Evolutionary conservation across 2,888 invertebrate genomes (phyloP).

Genomic region (Lottia gigantea): DNA sequence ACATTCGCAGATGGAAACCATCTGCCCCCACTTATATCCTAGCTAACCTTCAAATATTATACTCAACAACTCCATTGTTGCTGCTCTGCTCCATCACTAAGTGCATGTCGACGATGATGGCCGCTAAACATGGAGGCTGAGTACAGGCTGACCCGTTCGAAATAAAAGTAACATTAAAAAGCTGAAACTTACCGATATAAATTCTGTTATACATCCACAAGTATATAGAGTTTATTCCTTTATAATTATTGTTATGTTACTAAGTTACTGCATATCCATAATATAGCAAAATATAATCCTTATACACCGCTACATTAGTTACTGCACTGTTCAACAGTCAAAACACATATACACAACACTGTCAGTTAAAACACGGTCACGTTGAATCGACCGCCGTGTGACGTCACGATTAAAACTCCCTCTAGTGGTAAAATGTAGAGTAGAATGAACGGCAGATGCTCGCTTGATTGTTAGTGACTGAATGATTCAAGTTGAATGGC

Average conservation of each 20-base stretch:
- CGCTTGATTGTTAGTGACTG: neutral
- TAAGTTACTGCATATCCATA: constrained; percentile 4
- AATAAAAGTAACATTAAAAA: neutral
- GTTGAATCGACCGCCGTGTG: constrained; percentile 1
- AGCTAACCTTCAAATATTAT: constrained; percentile 1
- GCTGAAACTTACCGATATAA: neutral
- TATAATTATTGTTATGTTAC: neutral
- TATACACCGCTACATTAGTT: neutral
- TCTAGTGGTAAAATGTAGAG: neutral
- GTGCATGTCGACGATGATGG: neutral
- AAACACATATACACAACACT: neutral
- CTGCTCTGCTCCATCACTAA: neutral
- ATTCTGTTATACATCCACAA: constrained; percentile 6
- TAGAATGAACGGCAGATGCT: constrained; percentile 2
- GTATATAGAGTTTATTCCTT: neutral
- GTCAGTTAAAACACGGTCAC: neutral
- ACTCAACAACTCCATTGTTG: neutral
- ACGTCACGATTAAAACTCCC: neutral
- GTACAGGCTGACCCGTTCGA: neutral
- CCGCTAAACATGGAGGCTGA: neutral
- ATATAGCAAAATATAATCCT: neutral
- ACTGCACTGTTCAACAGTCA: neutral
- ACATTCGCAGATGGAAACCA: neutral
- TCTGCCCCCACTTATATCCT: neutral
- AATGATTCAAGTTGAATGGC: constrained; percentile 3